Base-by-base conservation (phyloP, 2,113 vertebrate genomes). In the Oreamnos americanus region DNA sequence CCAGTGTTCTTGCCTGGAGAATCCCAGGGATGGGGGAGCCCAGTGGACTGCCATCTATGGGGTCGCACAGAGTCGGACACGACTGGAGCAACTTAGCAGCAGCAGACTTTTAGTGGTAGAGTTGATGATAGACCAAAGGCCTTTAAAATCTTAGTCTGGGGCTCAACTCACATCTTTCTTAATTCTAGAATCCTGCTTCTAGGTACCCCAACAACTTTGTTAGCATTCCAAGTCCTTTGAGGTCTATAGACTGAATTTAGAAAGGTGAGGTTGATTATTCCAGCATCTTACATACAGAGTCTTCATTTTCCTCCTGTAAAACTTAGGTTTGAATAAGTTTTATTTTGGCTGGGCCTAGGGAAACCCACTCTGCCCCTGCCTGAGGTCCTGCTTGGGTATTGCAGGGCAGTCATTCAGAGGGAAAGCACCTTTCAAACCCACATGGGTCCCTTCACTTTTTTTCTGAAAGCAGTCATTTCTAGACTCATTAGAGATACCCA, bases 371-470 rank as follows among this genome's bases (percentile, higher is more conserved):
- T 95, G 55, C 23, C n/a, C 86, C 53, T 78, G 57, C 62, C 85
- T 26, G 36, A 60, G 45, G 30, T 96, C 87, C 93, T 76, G 57
- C n/a, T 83, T 93, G 60, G 78, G 74, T 94, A 36, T 62, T 74
- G 17, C 49, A n/a, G 82, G 91, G 83, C 5, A 87, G 91, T 94
- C 88, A 98, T 53, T 98, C 93, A 97, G 83, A 96, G 87, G 67
- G 62, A 97, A 97, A 96, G 84, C 23, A 94, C 91, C 90, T 97
- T 97, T 71, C 64, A 93, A 89, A 95, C 89, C 95, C 92, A 95
- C 67, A 91, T 3, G n/a, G n/a, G 30, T 51, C 58, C 23, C 64
- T 94, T 85, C 21, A 53, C 79, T 85, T 58, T 43, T 78, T 78
- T 53, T 76, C 30, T 21, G 30, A 33, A 0, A 23, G 26, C 23